Evolutionary conservation across 2,888 invertebrate species (phyloP).

Genomic region (Lymantria dispar): DNA sequence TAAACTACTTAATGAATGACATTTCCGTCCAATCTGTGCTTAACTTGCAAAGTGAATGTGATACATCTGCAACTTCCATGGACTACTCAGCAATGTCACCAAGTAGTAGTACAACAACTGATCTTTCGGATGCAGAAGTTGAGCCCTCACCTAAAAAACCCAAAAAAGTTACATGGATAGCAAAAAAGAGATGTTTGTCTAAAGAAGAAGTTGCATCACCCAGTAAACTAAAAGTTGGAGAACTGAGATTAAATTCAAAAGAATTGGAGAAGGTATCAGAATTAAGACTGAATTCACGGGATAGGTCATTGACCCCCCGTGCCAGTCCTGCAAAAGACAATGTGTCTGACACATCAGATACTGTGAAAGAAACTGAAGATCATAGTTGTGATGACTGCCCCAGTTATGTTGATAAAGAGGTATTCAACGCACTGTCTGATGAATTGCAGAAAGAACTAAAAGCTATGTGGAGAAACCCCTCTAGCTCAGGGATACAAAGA

Average conservation of each 20-base stretch:
- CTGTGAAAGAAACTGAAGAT: constrained; percentile 67
- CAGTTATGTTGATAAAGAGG: constrained; percentile 85
- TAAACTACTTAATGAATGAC: constrained; percentile 89
- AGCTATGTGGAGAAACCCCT: constrained; percentile 84
- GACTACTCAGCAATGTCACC: constrained; percentile 75
- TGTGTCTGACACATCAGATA: constrained; percentile 64
- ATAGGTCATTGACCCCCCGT: constrained; percentile 69
- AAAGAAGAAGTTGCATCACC: constrained; percentile 84
- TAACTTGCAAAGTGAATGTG: constrained; percentile 83
- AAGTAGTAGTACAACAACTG: constrained; percentile 78
- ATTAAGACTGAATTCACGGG: constrained; percentile 69
- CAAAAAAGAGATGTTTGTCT: constrained; percentile 71
- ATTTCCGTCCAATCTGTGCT: constrained; percentile 90
- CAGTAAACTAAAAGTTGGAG: constrained; percentile 86
- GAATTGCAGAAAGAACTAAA: constrained; percentile 89
- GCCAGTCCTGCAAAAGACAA: constrained; percentile 74
- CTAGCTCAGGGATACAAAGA: constrained; percentile 62
- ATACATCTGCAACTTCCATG: constrained; percentile 71
- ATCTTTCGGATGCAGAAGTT: constrained; percentile 85
- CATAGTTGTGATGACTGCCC: constrained; percentile 81
- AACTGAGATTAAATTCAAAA: constrained; percentile 85
- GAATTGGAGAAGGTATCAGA: constrained; percentile 82
- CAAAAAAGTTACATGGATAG: constrained; percentile 77
- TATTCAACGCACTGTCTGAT: constrained; percentile 87
- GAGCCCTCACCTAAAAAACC: constrained; percentile 91